Evolutionary conservation across 1,140 invertebrate genomes (phyloP).

Genomic region (Drosophila leontia): DNA sequence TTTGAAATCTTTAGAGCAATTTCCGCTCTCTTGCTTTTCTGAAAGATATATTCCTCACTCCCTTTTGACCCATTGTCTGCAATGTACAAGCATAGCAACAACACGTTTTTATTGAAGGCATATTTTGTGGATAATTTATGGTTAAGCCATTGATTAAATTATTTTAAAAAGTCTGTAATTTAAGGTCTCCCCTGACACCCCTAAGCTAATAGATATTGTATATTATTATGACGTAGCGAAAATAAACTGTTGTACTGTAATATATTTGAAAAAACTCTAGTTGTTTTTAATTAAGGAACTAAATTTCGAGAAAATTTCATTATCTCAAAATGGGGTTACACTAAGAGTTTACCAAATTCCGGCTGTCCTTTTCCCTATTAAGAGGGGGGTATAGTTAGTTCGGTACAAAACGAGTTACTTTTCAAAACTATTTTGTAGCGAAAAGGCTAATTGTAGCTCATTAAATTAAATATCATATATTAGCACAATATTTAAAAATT

Average conservation of each 20-base stretch:
- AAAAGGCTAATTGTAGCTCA: no score
- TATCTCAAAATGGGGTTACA: no score
- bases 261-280: slow-evolving; percentile 5
- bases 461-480: no score
- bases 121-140: slow-evolving; percentile 53
- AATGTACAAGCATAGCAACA: not conserved
- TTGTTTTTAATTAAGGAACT: not conserved
- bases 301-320: not conserved
- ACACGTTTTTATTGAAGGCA: slow-evolving; percentile 18
- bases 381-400: no score
- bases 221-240: slow-evolving; percentile 17
- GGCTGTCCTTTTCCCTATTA: no score
- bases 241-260: slow-evolving; percentile 39
- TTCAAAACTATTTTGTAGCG: no score
- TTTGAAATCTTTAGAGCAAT: no score
- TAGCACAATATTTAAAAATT: no score
- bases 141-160: slow-evolving; percentile 76
- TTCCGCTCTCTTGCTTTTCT: not conserved
- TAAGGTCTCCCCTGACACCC: slow-evolving; percentile 4
- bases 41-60: not conserved
- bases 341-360: no score
- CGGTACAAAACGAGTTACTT: no score
- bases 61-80: not conserved
- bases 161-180: slow-evolving; percentile 15
- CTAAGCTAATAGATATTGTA: slow-evolving; percentile 31